These are phyloP conservation scores for Morinoia aosen DNA, from an alignment of 2,888 invertebrate genomes.

Conservation along the genomic window DNA sequence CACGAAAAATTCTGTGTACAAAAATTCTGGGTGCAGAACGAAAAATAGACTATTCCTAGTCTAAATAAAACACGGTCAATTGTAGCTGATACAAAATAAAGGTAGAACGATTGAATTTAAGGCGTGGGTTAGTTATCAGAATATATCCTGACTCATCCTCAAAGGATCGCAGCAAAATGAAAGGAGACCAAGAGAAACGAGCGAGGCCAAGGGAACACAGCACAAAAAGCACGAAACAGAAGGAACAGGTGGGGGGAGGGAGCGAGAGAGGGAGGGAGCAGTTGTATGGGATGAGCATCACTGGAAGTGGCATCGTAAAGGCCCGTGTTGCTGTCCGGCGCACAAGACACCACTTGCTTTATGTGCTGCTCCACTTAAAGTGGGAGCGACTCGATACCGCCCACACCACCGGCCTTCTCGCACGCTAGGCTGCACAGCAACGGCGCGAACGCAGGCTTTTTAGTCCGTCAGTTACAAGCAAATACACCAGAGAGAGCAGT, in stretches of 20 bases:
- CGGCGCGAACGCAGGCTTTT: background rate
- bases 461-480: background rate
- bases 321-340: conserved; percentile 19
- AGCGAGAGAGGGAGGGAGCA: background rate
- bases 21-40: background rate
- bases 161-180: background rate
- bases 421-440: background rate
- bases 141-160: background rate
- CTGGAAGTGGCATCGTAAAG: conserved; percentile 26
- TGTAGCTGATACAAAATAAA: background rate
- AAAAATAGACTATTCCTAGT: background rate
- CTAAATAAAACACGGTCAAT: background rate
- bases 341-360: conserved; percentile 13
- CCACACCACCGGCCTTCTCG: background rate
- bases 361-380: background rate
- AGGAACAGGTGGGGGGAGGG: background rate
- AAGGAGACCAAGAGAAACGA: background rate
- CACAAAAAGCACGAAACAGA: conserved; percentile 2
- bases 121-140: background rate
- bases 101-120: background rate
- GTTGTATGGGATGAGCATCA: conserved; percentile 15
- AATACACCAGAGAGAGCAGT: background rate
- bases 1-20: background rate
- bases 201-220: background rate
- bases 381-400: conserved; percentile 4